These are phyloP conservation scores for Andrena bicolor DNA, from an alignment of 2,888 invertebrate genomes.

Conservation along the genomic window DNA sequence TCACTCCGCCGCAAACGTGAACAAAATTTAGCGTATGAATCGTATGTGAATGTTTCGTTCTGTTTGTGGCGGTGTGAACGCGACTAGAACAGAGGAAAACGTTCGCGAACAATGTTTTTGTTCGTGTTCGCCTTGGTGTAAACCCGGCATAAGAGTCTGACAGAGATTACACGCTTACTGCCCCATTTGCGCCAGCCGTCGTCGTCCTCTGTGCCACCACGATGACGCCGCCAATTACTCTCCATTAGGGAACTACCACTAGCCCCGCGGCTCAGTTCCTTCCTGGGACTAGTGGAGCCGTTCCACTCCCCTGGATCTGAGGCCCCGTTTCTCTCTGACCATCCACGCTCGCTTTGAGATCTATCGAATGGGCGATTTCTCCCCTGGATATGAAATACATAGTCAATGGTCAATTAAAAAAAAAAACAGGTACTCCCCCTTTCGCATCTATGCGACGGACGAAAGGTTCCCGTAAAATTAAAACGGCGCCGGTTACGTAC, in stretches of 20 bases:
- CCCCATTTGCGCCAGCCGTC: slow-evolving; percentile 88
- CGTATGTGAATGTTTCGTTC: no score
- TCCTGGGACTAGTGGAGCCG: slow-evolving; percentile 86
- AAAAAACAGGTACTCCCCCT: background rate
- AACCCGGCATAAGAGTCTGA: no score
- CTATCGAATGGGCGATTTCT: slow-evolving; percentile 83
- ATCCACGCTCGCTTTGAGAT: slow-evolving; percentile 85
- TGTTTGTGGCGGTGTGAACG: no score
- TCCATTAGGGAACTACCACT: slow-evolving; percentile 84
- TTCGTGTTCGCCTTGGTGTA: no score
- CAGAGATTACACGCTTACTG: slow-evolving; percentile 82
- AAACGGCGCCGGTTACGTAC: slow-evolving; percentile 63
- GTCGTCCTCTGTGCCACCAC: slow-evolving; percentile 85
- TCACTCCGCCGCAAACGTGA: no score
- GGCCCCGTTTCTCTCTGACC: slow-evolving; percentile 87
- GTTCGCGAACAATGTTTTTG: no score
- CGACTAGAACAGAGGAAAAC: no score
- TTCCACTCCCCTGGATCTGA: slow-evolving; percentile 86
- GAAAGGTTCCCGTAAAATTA: background rate
- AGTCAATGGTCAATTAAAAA: slow-evolving; percentile 4
- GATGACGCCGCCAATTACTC: slow-evolving; percentile 86
- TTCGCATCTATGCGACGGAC: background rate
- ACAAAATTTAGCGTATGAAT: no score
- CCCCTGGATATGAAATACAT: slow-evolving; percentile 70
- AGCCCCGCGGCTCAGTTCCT: slow-evolving; percentile 85